Conservation (phyloP, 2,113 vertebrate species). For the Periophthalmodon schlosseri region DNA sequence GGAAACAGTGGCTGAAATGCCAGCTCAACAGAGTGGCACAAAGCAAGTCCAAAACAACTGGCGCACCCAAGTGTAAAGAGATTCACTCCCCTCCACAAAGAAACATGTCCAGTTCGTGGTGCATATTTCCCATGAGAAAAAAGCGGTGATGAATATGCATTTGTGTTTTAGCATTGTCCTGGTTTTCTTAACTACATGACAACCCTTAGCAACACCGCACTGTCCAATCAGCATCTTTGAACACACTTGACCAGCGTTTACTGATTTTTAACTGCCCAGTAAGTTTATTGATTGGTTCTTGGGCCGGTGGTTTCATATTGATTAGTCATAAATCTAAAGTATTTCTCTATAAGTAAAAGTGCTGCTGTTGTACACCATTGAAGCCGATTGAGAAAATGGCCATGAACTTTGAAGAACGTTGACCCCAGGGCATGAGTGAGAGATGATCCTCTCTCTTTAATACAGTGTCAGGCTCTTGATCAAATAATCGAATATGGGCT, state of each 20-base stretch:
- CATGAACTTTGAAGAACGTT: conserved; percentile 38
- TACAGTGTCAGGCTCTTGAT: conserved; percentile 49
- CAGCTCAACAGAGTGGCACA: conserved; percentile 25
- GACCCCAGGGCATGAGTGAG: conserved; percentile 43
- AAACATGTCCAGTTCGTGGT: background rate
- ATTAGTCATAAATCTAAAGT: conserved; percentile 58
- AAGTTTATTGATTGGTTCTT: conserved; percentile 52
- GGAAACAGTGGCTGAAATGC: conserved; percentile 16
- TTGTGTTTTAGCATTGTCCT: conserved; percentile 13
- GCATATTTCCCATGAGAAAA: conserved; percentile 19
- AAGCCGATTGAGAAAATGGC: background rate
- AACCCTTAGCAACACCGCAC: background rate
- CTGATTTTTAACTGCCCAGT: conserved; percentile 52
- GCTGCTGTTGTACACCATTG: conserved; percentile 25
- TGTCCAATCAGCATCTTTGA: conserved; percentile 48
- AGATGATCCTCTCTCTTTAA: conserved; percentile 52
- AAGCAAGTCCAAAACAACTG: conserved; percentile 23
- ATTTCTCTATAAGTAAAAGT: conserved; percentile 30
- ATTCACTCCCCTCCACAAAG: background rate
- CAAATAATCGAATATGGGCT: conserved; percentile 73
- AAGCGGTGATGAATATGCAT: background rate
- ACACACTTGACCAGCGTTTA: conserved; percentile 30
- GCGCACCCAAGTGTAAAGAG: conserved; percentile 20
- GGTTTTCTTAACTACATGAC: conserved; percentile 1
- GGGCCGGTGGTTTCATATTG: conserved; percentile 45